Conservation (phyloP, 2,888 invertebrate species). For the Sphaerophoria rueppellii region DNA sequence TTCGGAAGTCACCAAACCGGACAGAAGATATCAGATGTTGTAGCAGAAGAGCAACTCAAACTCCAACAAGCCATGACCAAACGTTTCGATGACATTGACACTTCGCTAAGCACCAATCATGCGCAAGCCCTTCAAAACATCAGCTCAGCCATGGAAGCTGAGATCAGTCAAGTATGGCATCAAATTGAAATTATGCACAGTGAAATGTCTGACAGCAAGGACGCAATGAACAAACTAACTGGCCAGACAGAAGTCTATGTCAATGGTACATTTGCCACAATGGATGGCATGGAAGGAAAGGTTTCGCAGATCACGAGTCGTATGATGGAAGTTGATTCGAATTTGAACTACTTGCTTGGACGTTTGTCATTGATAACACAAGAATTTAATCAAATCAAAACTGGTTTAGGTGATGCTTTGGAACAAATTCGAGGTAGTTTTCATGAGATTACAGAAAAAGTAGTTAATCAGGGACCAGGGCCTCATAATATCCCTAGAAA, state of each 20-base stretch:
- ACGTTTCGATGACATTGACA: constrained; percentile 88
- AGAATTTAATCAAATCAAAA: constrained; percentile 92
- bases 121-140: constrained; percentile 88
- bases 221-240: constrained; percentile 88
- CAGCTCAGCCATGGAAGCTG: constrained; percentile 89
- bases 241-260: constrained; percentile 90
- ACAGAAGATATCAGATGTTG: constrained; percentile 87
- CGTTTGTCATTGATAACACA: constrained; percentile 90
- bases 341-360: constrained; percentile 92
- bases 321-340: constrained; percentile 90
- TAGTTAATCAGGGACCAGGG: constrained; percentile 84
- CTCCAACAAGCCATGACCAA: constrained; percentile 87
- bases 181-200: constrained; percentile 95
- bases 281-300: constrained; percentile 91
- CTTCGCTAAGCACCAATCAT: constrained; percentile 88
- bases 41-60: constrained; percentile 86
- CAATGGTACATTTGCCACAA: constrained; percentile 89
- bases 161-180: constrained; percentile 93
- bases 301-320: constrained; percentile 89
- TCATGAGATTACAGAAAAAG: constrained; percentile 84
- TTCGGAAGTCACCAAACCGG: constrained; percentile 92
- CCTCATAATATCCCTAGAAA: constrained; percentile 84
- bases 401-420: constrained; percentile 88
- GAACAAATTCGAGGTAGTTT: constrained; percentile 88
- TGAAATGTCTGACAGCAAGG: constrained; percentile 90